Evolutionary conservation across 2,113 vertebrate genomes (phyloP).

Genomic region (Embiotoca jacksoni): DNA sequence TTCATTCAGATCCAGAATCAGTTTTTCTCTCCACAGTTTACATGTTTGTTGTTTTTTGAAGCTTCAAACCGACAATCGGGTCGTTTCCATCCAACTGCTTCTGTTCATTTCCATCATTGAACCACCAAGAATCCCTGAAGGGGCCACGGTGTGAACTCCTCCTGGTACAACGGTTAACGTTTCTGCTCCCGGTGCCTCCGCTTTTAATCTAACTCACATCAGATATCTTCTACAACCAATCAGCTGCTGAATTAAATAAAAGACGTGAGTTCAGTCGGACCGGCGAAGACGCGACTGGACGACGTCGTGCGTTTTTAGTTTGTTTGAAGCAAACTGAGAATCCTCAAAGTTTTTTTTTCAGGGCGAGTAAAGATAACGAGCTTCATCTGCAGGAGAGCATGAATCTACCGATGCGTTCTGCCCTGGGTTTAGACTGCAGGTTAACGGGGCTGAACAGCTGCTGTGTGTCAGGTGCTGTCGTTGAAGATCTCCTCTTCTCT

Average conservation of each 20-base stretch:
- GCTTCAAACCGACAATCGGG: no score
- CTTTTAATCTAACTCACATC: no score
- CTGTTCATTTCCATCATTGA: no score
- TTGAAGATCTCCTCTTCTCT: background rate
- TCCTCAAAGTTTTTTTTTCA: background rate
- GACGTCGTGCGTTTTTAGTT: background rate
- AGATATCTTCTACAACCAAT: no score
- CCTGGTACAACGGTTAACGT: no score
- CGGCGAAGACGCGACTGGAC: background rate
- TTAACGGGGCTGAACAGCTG: background rate
- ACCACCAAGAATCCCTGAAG: background rate
- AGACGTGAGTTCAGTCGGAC: no score
- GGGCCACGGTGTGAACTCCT: background rate
- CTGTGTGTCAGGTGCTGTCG: background rate
- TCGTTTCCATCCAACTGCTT: no score
- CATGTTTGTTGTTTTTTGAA: no score
- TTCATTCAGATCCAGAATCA: background rate
- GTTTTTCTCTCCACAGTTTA: no score
- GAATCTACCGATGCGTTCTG: background rate
- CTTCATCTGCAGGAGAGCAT: background rate
- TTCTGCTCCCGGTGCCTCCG: no score
- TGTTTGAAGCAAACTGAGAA: slow-evolving; percentile 5
- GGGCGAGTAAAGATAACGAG: background rate
- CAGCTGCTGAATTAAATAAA: no score
- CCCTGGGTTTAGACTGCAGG: background rate